These are phyloP conservation scores for Tachysurus vachellii DNA, from an alignment of 2,113 vertebrate genomes.

Conservation along the genomic window DNA sequence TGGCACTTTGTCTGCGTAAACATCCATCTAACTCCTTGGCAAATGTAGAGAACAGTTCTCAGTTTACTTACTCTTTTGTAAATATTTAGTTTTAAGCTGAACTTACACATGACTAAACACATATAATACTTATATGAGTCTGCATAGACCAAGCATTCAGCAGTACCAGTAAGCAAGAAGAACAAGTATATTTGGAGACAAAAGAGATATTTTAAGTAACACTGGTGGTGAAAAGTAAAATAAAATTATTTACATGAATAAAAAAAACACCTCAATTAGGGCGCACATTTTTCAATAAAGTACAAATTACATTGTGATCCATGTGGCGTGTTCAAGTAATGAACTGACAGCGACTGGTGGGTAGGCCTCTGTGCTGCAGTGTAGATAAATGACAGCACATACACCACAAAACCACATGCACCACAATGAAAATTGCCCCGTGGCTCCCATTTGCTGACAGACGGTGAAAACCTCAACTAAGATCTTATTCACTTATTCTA, in stretches of 20 bases:
- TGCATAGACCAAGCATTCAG: constrained; percentile 31
- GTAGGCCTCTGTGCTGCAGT: constrained; percentile 61
- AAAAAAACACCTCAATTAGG: constrained; percentile 30
- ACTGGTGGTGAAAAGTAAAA: constrained; percentile 20
- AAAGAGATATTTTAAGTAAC: constrained; percentile 16
- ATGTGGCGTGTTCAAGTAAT: constrained; percentile 65
- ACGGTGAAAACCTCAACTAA: constrained; percentile 71
- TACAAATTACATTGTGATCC: constrained; percentile 67
- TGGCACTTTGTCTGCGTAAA: not conserved
- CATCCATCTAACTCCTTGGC: not conserved
- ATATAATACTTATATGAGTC: constrained; percentile 7
- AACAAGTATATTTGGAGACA: constrained; percentile 13
- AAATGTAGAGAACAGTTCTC: not conserved
- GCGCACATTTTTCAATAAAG: constrained; percentile 63
- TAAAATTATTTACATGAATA: constrained; percentile 35
- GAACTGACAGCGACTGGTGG: constrained; percentile 68
- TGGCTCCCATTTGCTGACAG: constrained; percentile 74
- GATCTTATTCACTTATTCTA: constrained; percentile 68
- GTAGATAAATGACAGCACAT: constrained; percentile 72
- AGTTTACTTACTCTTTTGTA: constrained; percentile 15
- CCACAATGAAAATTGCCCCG: constrained; percentile 74
- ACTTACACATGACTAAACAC: constrained; percentile 26
- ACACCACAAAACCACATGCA: constrained; percentile 72
- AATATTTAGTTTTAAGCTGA: constrained; percentile 32
- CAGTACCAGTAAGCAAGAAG: constrained; percentile 29